Conservation (phyloP, 2,113 vertebrate genomes). For the Cephalopterus ornatus region DNA sequence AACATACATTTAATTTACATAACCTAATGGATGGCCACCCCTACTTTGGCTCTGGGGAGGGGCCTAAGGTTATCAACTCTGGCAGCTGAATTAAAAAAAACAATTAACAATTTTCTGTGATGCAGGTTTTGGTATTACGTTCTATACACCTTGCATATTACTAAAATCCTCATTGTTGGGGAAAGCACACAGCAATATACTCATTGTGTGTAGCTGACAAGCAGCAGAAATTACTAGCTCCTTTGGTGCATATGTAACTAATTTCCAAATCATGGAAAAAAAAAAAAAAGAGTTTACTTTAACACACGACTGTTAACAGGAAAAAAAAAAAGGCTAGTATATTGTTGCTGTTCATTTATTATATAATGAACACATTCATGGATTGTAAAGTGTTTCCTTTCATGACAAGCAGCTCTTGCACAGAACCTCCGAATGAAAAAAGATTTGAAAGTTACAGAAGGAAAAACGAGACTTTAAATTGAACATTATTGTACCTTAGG, state of each 20-base stretch:
- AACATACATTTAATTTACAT: conserved; percentile 56
- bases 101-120: conserved; percentile 52
- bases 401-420: conserved; percentile 78
- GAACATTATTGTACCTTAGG: conserved; percentile 65
- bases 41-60: conserved; percentile 39
- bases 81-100: conserved; percentile 72
- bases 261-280: conserved; percentile 60
- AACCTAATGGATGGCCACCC: conserved; percentile 37
- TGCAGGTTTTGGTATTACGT: conserved; percentile 63
- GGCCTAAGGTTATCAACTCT: conserved; percentile 49
- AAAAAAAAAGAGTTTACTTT: conserved; percentile 53
- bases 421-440: conserved; percentile 79
- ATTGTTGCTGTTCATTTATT: conserved; percentile 75
- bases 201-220: conserved; percentile 73
- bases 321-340: conserved; percentile 64
- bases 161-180: conserved; percentile 57
- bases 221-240: conserved; percentile 67
- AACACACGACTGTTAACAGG: conserved; percentile 78
- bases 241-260: conserved; percentile 81
- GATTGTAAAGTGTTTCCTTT: conserved; percentile 67
- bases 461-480: conserved; percentile 55
- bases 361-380: conserved; percentile 76
- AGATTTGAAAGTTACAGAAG: conserved; percentile 58
- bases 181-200: conserved; percentile 83
- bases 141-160: conserved; percentile 60